A percentile compares a stretch with the other conserved stretches of the same genome.
Evolutionary conservation across 1,140 invertebrate genomes (phyloP).

Genomic region (Polypedilum pembai): DNA sequence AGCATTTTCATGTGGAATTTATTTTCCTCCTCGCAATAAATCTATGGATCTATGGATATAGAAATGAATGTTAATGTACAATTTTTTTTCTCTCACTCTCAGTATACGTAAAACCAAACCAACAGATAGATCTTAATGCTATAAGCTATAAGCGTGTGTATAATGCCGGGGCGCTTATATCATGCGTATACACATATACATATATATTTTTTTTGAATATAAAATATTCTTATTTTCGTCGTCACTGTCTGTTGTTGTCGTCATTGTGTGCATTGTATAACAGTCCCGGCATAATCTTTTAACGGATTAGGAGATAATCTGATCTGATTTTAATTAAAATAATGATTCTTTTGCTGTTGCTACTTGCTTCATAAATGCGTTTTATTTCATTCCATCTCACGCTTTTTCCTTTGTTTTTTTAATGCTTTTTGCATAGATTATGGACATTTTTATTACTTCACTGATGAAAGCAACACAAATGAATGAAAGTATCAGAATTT

Average conservation of each 20-base stretch:
- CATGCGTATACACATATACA: neutral
- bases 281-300: constrained; percentile 19
- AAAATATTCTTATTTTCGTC: neutral
- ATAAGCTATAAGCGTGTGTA: constrained; percentile 17
- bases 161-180: neutral
- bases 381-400: neutral
- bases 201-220: neutral
- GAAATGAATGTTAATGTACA: constrained; percentile 25
- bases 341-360: neutral
- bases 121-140: constrained; percentile 27
- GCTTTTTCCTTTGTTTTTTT: too few relatives aligned
- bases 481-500: too few relatives aligned
- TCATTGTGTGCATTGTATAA: too few relatives aligned
- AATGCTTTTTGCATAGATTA: constrained; percentile 41
- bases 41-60: constrained; percentile 28
- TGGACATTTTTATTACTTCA: too few relatives aligned
- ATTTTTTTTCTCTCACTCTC: neutral
- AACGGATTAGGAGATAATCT: constrained; percentile 28
- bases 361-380: neutral
- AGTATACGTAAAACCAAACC: constrained; percentile 8
- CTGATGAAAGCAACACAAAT: too few relatives aligned
- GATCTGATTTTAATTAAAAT: constrained; percentile 27
- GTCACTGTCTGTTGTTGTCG: neutral
- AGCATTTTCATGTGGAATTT: constrained; percentile 23
- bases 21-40: constrained; percentile 25